Evolutionary conservation across 2,113 vertebrate genomes (phyloP).

Genomic region (Sorex araneus): DNA sequence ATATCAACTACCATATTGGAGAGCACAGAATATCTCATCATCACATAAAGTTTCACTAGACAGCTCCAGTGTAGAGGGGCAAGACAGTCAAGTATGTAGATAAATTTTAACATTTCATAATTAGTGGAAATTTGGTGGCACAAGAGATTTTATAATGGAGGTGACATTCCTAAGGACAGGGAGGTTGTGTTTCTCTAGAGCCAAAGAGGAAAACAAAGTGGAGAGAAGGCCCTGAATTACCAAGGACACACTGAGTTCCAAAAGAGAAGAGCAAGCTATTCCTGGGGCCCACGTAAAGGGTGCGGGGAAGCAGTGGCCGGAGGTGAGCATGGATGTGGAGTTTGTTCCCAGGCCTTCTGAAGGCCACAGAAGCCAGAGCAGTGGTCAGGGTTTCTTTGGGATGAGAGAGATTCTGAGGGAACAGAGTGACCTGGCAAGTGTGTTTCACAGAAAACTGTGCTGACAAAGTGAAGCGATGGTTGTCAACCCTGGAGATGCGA

Average conservation of each 20-base stretch:
- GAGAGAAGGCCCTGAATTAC: background rate
- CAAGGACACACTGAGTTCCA: background rate
- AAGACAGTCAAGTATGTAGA: background rate
- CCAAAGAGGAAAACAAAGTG: background rate
- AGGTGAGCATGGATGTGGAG: background rate
- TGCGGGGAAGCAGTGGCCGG: conserved; percentile 63
- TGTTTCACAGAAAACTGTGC: background rate
- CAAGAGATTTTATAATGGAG: background rate
- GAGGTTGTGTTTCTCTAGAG: background rate
- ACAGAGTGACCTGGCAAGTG: no score
- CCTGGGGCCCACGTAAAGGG: background rate
- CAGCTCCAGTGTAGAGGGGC: background rate
- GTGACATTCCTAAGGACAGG: background rate
- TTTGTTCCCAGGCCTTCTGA: background rate
- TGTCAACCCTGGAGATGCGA: background rate
- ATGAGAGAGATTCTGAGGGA: background rate
- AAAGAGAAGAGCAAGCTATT: no score
- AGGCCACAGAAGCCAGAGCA: background rate
- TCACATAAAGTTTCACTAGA: background rate
- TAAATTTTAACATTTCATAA: background rate
- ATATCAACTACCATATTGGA: rapidly evolving
- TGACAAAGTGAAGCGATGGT: background rate
- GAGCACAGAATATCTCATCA: rapidly evolving
- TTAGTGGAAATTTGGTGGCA: background rate
- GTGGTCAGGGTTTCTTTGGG: background rate